Conservation (phyloP, 1,140 invertebrate species). For the Colletes gigas region DNA sequence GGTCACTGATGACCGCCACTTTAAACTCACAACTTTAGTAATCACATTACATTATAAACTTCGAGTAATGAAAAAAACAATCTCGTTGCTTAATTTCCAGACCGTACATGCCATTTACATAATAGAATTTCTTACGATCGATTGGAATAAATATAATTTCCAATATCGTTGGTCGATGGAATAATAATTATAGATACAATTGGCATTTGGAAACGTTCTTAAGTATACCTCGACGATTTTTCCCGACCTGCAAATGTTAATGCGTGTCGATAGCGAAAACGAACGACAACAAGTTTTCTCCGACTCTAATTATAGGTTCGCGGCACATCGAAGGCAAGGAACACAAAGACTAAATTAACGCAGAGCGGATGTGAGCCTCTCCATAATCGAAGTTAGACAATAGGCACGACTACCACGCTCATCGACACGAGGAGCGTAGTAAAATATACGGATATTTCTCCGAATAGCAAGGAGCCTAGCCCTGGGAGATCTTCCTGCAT, state of each 20-base stretch:
- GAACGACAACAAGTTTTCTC: constrained; percentile 7
- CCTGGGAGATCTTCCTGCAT: background rate
- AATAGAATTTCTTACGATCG: too few relatives aligned
- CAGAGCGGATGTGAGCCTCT: constrained; percentile 45
- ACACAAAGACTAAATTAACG: constrained; percentile 47
- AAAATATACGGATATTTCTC: constrained; percentile 42
- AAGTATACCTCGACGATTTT: constrained; percentile 1
- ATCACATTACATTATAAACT: too few relatives aligned
- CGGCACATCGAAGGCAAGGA: constrained; percentile 20
- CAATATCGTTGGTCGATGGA: background rate
- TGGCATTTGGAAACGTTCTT: background rate
- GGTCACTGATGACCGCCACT: too few relatives aligned
- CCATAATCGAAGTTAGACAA: constrained; percentile 54
- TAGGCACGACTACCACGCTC: constrained; percentile 48
- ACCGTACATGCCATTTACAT: too few relatives aligned
- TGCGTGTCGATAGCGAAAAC: background rate
- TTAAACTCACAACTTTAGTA: too few relatives aligned
- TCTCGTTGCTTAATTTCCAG: too few relatives aligned
- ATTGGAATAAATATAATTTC: too few relatives aligned
- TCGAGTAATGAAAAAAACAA: too few relatives aligned
- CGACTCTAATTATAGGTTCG: constrained; percentile 41
- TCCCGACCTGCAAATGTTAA: background rate
- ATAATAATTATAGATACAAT: background rate
- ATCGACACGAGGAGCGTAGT: constrained; percentile 17
- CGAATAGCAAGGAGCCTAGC: constrained; percentile 17